These are phyloP conservation scores for Hemicordylus capensis DNA, from an alignment of 2,113 vertebrate species.

Conservation along the genomic window DNA sequence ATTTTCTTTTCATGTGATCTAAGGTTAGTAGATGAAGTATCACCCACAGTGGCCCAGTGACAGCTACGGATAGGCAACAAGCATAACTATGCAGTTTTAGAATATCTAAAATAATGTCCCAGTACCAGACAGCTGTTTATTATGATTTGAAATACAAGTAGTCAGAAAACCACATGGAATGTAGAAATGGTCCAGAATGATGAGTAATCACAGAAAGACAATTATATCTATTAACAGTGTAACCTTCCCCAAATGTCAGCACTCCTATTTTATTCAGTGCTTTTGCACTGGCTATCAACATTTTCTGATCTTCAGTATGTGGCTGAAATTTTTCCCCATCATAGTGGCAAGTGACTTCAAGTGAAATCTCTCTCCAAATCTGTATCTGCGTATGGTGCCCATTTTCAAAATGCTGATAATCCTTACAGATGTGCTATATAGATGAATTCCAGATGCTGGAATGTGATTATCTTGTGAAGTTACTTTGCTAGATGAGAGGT, in stretches of 20 bases:
- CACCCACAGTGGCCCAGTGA: too few species aligned
- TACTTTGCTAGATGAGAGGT: too few species aligned
- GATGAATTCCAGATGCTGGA: neutral
- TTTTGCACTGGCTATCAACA: too few species aligned
- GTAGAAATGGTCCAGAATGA: neutral
- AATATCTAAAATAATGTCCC: neutral
- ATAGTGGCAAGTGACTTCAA: neutral
- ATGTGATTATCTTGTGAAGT: too few species aligned
- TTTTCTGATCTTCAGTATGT: too few species aligned
- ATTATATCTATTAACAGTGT: neutral
- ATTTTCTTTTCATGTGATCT: too few species aligned
- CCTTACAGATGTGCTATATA: neutral
- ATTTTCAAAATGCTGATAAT: neutral
- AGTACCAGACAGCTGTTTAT: too few species aligned
- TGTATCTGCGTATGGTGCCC: neutral
- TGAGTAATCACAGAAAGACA: neutral
- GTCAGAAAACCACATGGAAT: neutral
- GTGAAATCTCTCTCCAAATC: neutral
- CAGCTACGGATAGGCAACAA: neutral
- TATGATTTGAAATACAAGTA: neutral
- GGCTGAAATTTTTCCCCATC: neutral
- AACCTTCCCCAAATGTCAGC: neutral
- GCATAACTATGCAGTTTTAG: neutral
- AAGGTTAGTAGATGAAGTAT: too few species aligned
- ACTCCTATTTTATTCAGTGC: neutral